phyloP scores from a whole-genome alignment of 2,113 vertebrate genomes.

The Condylura cristata region DNA sequence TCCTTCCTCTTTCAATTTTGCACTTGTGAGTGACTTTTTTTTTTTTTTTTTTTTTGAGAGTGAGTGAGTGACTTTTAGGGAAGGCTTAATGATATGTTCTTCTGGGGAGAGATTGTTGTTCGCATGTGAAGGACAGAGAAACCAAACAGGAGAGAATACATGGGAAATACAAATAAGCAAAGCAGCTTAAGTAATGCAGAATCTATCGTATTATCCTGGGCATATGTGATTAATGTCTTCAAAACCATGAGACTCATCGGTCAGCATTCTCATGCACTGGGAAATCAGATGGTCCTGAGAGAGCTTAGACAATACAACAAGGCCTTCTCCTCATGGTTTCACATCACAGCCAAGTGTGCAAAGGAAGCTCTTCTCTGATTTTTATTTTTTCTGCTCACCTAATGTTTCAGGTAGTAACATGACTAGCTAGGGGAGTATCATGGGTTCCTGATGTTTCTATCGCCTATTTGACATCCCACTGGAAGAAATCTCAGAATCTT shows the following conservation, averaged over 20 bases:
- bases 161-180: not conserved
- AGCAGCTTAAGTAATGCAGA: not conserved
- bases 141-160: not conserved
- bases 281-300: not conserved
- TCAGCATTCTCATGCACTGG: not conserved
- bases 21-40: not conserved
- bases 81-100: not conserved
- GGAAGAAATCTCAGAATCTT: not conserved
- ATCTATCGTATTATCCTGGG: not conserved
- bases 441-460: not conserved
- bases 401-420: not conserved
- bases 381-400: not conserved
- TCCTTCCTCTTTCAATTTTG: not conserved
- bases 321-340: not conserved
- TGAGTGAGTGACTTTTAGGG: not conserved
- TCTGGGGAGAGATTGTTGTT: not conserved
- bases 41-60: too few relatives aligned
- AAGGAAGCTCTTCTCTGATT: not conserved
- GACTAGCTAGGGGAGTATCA: not conserved
- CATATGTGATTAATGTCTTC: conserved; percentile 48
- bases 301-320: not conserved
- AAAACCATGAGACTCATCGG: conserved; percentile 20
- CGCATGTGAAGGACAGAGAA: conserved; percentile 41
- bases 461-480: not conserved
- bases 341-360: not conserved